Evolutionary conservation across 2,113 vertebrate species (phyloP).

Genomic region (Oreochromis spilurus): DNA sequence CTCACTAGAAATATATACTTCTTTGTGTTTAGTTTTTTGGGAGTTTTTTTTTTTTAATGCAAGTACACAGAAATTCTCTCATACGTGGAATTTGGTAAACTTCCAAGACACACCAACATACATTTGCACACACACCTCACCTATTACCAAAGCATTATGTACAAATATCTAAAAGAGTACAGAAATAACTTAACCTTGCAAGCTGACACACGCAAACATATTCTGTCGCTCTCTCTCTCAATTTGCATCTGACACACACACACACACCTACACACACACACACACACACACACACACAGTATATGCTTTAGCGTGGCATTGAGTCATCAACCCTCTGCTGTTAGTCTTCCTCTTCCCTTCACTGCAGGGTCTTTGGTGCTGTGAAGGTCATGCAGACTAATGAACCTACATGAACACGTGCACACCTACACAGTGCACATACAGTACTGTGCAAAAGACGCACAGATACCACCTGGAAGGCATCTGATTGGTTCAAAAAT

Average conservation of each 20-base stretch:
- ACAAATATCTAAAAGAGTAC: constrained; percentile 23
- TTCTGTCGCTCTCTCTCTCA: background rate
- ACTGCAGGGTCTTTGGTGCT: constrained; percentile 29
- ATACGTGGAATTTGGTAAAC: background rate
- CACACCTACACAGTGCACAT: background rate
- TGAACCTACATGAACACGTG: background rate
- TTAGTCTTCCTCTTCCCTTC: constrained; percentile 16
- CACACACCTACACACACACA: background rate
- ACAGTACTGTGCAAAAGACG: background rate
- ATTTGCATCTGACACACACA: background rate
- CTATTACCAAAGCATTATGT: background rate
- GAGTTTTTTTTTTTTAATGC: background rate
- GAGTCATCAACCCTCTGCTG: constrained; percentile 55
- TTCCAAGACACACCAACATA: background rate
- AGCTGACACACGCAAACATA: constrained; percentile 4
- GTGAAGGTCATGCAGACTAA: constrained; percentile 49
- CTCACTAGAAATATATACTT: constrained; percentile 12
- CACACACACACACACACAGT: background rate
- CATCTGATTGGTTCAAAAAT: background rate
- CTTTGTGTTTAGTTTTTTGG: constrained; percentile 22
- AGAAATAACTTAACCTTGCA: constrained; percentile 39
- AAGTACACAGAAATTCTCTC: constrained; percentile 1
- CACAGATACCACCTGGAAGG: background rate
- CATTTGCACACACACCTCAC: background rate
- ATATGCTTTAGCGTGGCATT: constrained; percentile 29